Conservation (phyloP, 2,113 vertebrate species). For the Pterocles burchelli region DNA sequence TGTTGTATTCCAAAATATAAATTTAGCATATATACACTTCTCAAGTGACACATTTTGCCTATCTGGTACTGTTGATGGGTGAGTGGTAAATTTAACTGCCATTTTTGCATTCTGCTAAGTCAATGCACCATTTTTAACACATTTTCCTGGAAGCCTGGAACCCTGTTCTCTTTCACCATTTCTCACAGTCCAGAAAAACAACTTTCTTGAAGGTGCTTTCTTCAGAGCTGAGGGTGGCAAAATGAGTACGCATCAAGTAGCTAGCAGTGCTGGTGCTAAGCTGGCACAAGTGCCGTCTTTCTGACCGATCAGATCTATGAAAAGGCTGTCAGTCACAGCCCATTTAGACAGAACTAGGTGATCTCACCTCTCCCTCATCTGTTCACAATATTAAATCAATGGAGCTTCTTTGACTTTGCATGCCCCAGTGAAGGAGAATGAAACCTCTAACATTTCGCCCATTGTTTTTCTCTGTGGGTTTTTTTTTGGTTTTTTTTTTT, state of each 20-base stretch:
- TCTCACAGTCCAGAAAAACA: background rate
- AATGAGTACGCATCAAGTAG: background rate
- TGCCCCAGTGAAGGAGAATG: background rate
- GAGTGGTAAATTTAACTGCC: background rate
- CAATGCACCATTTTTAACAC: background rate
- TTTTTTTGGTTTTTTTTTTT: background rate
- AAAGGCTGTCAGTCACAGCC: background rate
- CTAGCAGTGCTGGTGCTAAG: background rate
- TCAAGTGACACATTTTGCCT: background rate
- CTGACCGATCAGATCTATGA: background rate
- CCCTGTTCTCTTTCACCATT: background rate
- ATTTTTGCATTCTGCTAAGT: background rate
- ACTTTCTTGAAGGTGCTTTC: background rate
- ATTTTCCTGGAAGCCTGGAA: background rate
- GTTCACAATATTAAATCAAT: background rate
- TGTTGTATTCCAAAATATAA: background rate
- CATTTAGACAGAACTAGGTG: background rate
- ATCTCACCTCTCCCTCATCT: background rate
- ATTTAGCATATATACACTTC: background rate
- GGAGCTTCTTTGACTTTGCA: background rate
- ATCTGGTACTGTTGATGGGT: background rate
- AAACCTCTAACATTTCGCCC: background rate
- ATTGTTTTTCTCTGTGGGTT: background rate
- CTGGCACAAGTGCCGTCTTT: background rate
- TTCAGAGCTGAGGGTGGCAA: background rate